phyloP scores from a whole-genome alignment of 2,888 invertebrate genomes.

The Drosophila atripex region DNA sequence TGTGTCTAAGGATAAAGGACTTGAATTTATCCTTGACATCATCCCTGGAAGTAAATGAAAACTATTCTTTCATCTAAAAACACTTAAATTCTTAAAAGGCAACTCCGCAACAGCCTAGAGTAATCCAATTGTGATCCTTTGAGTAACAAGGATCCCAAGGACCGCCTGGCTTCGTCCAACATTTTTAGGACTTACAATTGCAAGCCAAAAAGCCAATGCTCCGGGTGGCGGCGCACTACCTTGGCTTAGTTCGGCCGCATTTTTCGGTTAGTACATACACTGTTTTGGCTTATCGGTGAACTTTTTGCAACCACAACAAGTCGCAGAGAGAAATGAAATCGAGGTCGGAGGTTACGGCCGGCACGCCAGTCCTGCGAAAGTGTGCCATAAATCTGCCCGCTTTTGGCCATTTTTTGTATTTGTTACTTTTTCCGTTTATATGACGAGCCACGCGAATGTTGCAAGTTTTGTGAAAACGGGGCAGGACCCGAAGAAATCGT shows the following conservation, averaged over 20 bases:
- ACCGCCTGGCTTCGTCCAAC: conserved; percentile 8
- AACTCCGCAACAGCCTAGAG: neutral
- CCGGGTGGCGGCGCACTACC: conserved; percentile 12
- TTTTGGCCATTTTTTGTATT: conserved; percentile 34
- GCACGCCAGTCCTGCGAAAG: conserved; percentile 54
- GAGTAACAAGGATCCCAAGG: neutral
- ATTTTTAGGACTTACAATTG: conserved; percentile 7
- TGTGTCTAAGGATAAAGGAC: neutral
- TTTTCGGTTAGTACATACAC: conserved; percentile 37
- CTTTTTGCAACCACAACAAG: conserved; percentile 67
- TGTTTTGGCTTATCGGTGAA: conserved; percentile 62
- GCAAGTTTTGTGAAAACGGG: conserved; percentile 1
- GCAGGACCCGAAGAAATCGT: conserved; percentile 7
- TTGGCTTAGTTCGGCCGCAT: conserved; percentile 37
- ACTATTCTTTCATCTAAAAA: neutral
- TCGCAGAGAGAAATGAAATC: conserved; percentile 30
- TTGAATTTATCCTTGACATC: neutral
- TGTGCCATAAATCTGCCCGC: conserved; percentile 58
- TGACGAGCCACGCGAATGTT: conserved; percentile 5
- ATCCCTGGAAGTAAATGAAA: too few species aligned
- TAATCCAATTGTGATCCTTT: neutral
- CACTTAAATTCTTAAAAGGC: neutral
- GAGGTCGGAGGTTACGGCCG: conserved; percentile 50
- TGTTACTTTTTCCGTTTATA: conserved; percentile 1
- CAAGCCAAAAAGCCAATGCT: conserved; percentile 31